A percentile compares a stretch with the other conserved stretches of the same genome.
Evolutionary conservation across 2,888 invertebrate species (phyloP).

Genomic region (Brachynemurus nebulosus): DNA sequence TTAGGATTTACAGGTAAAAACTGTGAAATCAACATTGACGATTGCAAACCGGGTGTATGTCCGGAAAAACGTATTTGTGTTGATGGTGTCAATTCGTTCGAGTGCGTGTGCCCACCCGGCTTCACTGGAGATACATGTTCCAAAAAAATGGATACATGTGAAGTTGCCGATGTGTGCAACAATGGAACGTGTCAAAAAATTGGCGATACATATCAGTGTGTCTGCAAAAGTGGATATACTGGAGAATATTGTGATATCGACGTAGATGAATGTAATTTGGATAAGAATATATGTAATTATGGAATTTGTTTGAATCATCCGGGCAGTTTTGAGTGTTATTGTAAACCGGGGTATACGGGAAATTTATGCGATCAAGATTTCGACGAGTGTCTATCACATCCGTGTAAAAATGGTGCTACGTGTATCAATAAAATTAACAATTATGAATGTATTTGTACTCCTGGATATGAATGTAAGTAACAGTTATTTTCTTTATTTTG

Average conservation of each 20-base stretch:
- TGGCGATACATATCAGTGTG: slow-evolving; percentile 53
- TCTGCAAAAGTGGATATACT: slow-evolving; percentile 52
- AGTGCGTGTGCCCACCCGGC: slow-evolving; percentile 46
- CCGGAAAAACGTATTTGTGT: slow-evolving; percentile 27
- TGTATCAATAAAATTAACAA: slow-evolving; percentile 74
- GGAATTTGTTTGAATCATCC: slow-evolving; percentile 69
- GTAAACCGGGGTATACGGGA: slow-evolving; percentile 78
- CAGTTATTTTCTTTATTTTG: too few relatives aligned
- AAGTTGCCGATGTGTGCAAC: slow-evolving; percentile 48
- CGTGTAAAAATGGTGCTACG: slow-evolving; percentile 70
- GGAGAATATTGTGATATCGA: slow-evolving; percentile 45
- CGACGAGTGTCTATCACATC: slow-evolving; percentile 74
- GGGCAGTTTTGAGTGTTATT: slow-evolving; percentile 73
- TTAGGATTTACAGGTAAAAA: slow-evolving; percentile 45
- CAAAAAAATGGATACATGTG: slow-evolving; percentile 42
- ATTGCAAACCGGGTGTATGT: slow-evolving; percentile 41
- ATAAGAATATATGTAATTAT: slow-evolving; percentile 49
- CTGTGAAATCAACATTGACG: slow-evolving; percentile 53
- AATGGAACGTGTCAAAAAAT: slow-evolving; percentile 57
- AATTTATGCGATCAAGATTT: slow-evolving; percentile 72
- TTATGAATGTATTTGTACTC: slow-evolving; percentile 68
- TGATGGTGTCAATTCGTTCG: slow-evolving; percentile 40
- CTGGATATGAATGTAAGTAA: slow-evolving; percentile 55
- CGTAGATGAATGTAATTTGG: slow-evolving; percentile 55
- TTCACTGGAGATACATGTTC: slow-evolving; percentile 45